These are phyloP conservation scores for Odontophorus gujanensis DNA, from an alignment of 2,113 vertebrate species.

Conservation along the genomic window DNA sequence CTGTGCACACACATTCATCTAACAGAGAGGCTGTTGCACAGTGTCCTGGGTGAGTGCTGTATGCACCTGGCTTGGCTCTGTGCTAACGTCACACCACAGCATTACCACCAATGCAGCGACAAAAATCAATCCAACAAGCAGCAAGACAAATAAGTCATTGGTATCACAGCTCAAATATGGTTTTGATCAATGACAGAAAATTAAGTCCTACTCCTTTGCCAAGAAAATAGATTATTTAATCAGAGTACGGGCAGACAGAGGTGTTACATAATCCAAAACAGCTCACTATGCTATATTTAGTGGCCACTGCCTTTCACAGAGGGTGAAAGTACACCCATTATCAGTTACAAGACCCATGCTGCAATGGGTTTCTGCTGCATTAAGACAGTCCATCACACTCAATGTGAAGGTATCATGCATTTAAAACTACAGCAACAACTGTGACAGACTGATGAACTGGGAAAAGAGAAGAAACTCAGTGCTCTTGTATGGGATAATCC, in stretches of 20 bases:
- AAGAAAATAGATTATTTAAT: constrained; percentile 69
- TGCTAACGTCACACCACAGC: rapidly evolving
- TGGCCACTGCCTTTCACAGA: constrained; percentile 5
- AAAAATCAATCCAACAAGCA: constrained; percentile 65
- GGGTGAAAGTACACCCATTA: constrained; percentile 39
- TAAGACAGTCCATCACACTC: not conserved
- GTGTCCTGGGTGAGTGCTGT: not conserved
- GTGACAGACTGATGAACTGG: rapidly evolving
- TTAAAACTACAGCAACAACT: constrained; percentile 6
- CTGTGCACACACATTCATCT: not conserved
- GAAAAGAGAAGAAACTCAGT: not conserved
- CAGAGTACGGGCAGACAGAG: constrained; percentile 42
- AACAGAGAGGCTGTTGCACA: not conserved
- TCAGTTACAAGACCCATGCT: not conserved
- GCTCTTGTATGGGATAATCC: not conserved
- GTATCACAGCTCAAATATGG: constrained; percentile 51
- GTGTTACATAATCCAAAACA: constrained; percentile 42
- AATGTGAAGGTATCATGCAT: not conserved
- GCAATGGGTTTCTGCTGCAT: constrained; percentile 40
- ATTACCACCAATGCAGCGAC: not conserved
- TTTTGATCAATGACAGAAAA: constrained; percentile 67
- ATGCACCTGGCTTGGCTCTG: not conserved
- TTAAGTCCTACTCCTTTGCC: constrained; percentile 41
- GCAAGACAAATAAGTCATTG: constrained; percentile 49
- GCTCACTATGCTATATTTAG: constrained; percentile 32